These are phyloP conservation scores for Phortica magna DNA, from an alignment of 2,888 invertebrate species.

Conservation along the genomic window DNA sequence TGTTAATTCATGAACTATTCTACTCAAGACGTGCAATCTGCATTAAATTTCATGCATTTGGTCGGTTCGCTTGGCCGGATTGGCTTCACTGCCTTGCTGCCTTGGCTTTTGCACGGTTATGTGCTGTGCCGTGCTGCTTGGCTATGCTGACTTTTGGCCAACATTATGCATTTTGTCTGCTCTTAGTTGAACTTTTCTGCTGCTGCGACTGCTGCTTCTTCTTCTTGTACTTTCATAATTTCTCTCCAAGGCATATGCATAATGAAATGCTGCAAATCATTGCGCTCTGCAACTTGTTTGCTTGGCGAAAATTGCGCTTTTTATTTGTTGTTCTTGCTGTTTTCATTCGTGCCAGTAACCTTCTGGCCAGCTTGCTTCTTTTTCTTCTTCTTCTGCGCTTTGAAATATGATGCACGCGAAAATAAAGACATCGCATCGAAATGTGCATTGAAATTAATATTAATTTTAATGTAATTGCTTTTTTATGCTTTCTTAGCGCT, in stretches of 20 bases:
- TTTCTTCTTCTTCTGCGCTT: neutral
- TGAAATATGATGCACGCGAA: slow-evolving; percentile 15
- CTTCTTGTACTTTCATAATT: slow-evolving; percentile 25
- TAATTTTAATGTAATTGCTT: slow-evolving; percentile 18
- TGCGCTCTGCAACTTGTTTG: slow-evolving; percentile 39
- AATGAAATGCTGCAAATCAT: slow-evolving; percentile 61
- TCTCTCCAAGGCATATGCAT: slow-evolving; percentile 31
- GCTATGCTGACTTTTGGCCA: slow-evolving; percentile 21
- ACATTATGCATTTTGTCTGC: slow-evolving; percentile 12
- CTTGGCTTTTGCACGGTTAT: neutral
- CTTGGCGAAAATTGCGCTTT: slow-evolving; percentile 37
- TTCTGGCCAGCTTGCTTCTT: neutral
- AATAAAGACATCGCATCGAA: neutral
- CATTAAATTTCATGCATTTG: slow-evolving; percentile 48
- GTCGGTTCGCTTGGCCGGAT: neutral
- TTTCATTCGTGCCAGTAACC: neutral
- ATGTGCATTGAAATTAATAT: slow-evolving; percentile 23
- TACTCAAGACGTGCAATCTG: slow-evolving; percentile 63
- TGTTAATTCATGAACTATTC: slow-evolving; percentile 59
- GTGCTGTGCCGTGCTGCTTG: neutral
- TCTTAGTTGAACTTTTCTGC: neutral
- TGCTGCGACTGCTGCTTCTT: too few species aligned
- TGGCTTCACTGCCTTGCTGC: neutral
- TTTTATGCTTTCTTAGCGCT: neutral
- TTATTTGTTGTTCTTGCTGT: slow-evolving; percentile 5